Evolutionary conservation across 2,113 vertebrate species (phyloP).

Genomic region (Calidris pygmaea): DNA sequence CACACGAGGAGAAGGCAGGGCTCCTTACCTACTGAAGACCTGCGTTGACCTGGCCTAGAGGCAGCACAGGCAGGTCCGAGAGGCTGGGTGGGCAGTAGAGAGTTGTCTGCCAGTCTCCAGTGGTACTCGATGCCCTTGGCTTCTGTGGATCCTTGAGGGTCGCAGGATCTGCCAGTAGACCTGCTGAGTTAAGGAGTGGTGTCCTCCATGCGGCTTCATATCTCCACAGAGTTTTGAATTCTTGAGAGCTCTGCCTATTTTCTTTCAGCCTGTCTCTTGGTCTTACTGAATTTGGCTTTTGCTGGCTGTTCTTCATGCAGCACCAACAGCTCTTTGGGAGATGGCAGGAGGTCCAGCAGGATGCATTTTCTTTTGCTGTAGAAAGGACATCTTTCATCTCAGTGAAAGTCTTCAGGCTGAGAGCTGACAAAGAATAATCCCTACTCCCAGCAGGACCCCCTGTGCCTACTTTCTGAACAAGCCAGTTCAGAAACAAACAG

Average conservation of each 20-base stretch:
- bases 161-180: not conserved
- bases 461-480: not conserved
- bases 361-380: not conserved
- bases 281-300: not conserved
- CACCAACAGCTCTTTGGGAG: not conserved
- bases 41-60: not conserved
- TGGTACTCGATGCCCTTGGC: not conserved
- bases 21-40: not conserved
- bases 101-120: not conserved
- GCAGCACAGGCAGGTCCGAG: fast-evolving
- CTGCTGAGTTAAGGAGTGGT: not conserved
- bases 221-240: not conserved
- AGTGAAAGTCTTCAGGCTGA: not conserved
- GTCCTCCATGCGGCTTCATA: not conserved
- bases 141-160: not conserved
- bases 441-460: not conserved
- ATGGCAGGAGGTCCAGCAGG: not conserved
- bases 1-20: not conserved
- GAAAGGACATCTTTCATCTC: not conserved
- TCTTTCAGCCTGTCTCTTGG: not conserved
- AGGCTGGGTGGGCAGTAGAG: not conserved
- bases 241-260: not conserved
- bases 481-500: not conserved
- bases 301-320: not conserved
- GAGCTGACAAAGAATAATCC: not conserved